These are phyloP conservation scores for Puntigrus tetrazona DNA, from an alignment of 2,113 vertebrate species.

Conservation along the genomic window DNA sequence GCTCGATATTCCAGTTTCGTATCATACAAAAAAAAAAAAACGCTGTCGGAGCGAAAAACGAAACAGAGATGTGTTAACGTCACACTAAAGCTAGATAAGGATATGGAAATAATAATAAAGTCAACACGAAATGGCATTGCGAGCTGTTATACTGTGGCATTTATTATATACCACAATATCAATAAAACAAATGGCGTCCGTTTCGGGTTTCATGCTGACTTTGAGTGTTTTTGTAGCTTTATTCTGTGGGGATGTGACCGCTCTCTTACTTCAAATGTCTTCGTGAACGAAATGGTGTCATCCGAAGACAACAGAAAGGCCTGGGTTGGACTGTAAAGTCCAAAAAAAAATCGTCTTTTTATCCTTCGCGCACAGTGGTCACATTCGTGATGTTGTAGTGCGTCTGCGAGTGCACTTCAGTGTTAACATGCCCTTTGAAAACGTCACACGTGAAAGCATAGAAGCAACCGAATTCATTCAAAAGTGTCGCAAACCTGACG, in stretches of 20 bases:
- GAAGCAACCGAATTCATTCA: not conserved
- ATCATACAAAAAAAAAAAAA: constrained; percentile 14
- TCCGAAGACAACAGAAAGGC: constrained; percentile 7
- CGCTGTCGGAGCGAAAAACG: not conserved
- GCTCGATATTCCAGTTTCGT: not conserved
- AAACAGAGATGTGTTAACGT: not conserved
- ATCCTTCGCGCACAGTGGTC: constrained; percentile 7
- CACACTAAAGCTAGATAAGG: constrained; percentile 22
- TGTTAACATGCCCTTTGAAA: constrained; percentile 33
- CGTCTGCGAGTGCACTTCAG: not conserved
- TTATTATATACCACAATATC: no score
- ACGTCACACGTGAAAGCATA: not conserved
- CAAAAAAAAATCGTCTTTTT: not conserved
- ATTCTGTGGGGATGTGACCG: not conserved
- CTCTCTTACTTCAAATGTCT: not conserved
- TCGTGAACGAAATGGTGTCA: not conserved
- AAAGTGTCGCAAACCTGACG: not conserved
- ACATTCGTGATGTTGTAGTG: not conserved
- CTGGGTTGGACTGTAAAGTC: not conserved
- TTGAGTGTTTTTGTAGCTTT: not conserved
- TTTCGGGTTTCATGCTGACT: not conserved
- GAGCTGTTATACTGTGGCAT: no score
- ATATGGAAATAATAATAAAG: not conserved
- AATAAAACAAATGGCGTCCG: not conserved
- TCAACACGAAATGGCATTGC: not conserved